Percentiles rank a stretch among this genome's conserved stretches.
Conservation (phyloP, 2,888 invertebrate genomes). For the Peribatodes rhomboidaria region DNA sequence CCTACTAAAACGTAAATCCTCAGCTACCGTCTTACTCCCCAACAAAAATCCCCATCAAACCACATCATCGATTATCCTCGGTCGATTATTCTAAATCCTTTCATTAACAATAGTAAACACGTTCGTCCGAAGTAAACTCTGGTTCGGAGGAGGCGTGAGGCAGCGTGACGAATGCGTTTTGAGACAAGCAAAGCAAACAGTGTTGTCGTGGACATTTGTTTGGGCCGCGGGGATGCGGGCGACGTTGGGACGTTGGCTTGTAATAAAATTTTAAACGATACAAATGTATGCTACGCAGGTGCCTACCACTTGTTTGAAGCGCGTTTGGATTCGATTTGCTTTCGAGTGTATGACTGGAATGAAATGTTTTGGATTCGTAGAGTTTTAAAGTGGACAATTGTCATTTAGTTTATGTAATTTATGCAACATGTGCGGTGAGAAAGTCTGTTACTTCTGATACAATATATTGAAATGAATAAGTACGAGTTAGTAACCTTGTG, state of each 20-base stretch:
- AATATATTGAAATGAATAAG: too few species aligned
- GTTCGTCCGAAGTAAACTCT: conserved; percentile 42
- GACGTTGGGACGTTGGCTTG: conserved; percentile 37
- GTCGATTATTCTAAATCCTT: conserved; percentile 51
- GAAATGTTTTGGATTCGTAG: neutral
- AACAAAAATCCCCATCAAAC: conserved; percentile 20
- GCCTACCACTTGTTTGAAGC: conserved; percentile 17
- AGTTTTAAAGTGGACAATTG: too few species aligned
- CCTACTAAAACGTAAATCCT: neutral
- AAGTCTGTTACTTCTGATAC: too few species aligned
- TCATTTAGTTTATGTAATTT: too few species aligned
- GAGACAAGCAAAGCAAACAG: conserved; percentile 72
- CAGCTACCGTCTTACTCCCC: conserved; percentile 2
- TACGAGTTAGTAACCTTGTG: too few species aligned
- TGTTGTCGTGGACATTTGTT: conserved; percentile 53
- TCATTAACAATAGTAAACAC: conserved; percentile 68
- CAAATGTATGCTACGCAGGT: conserved; percentile 50
- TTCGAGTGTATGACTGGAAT: neutral
- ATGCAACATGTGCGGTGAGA: too few species aligned
- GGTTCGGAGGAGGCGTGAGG: conserved; percentile 1
- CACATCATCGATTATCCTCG: conserved; percentile 48
- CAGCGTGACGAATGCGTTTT: conserved; percentile 68
- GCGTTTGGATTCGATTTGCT: neutral
- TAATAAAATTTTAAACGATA: conserved; percentile 65
- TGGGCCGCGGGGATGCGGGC: conserved; percentile 63